These are phyloP conservation scores for Platygyra sinensis DNA, from an alignment of 64 coral and sea anemone species.

Conservation along the genomic window DNA sequence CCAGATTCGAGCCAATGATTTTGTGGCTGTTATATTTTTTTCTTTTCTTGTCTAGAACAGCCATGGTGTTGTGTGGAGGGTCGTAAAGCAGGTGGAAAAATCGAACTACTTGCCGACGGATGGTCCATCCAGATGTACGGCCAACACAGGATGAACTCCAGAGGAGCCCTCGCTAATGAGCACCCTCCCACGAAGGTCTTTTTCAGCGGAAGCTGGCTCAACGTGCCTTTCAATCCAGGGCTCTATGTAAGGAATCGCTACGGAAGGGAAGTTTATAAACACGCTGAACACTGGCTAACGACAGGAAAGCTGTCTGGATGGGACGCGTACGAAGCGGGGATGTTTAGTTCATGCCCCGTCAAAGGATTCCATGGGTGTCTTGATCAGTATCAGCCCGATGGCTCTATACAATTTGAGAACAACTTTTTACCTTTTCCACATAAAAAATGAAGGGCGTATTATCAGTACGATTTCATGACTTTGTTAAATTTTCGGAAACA, in stretches of 20 bases:
- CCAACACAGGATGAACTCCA: conserved; percentile 88
- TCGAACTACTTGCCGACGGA: conserved; percentile 87
- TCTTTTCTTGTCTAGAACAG: conserved; percentile 33
- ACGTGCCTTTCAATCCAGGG: conserved; percentile 83
- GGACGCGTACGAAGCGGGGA: conserved; percentile 67
- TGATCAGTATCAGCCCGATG: conserved; percentile 90
- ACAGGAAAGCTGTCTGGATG: conserved; percentile 88
- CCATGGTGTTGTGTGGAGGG: conserved; percentile 94
- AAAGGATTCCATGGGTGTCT: conserved; percentile 84
- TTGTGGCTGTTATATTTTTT: too few species aligned
- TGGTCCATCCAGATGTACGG: conserved; percentile 93
- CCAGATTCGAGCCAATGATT: too few species aligned
- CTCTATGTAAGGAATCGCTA: conserved; percentile 86
- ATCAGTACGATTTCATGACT: too few species aligned
- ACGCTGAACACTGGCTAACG: conserved; percentile 92
- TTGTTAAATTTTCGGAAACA: neutral
- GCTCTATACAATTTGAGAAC: conserved; percentile 93
- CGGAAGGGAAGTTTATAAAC: conserved; percentile 71
- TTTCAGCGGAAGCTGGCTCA: conserved; percentile 83
- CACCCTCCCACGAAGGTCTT: conserved; percentile 76
- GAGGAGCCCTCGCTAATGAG: conserved; percentile 31
- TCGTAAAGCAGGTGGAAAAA: conserved; percentile 78
- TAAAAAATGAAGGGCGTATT: neutral
- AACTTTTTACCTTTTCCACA: conserved; percentile 31
- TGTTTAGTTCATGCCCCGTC: conserved; percentile 72